Conservation (phyloP, 2,888 invertebrate genomes). For the Anagyrus pseudococci region DNA sequence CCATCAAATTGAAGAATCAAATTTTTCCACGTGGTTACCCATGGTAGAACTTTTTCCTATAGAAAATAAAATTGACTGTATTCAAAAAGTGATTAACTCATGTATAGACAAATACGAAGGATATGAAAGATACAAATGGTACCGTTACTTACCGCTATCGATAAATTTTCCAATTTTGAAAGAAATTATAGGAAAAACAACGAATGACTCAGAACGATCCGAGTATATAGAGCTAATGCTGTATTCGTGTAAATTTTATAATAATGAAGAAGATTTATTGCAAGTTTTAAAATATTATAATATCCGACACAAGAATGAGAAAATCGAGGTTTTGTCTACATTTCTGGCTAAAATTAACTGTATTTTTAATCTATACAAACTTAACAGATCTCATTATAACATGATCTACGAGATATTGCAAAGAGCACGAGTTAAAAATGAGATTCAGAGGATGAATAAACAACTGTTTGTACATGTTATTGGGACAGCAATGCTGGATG, state of each 20-base stretch:
- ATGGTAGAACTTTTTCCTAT: too few relatives aligned
- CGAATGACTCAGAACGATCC: too few relatives aligned
- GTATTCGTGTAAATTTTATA: slow-evolving; percentile 51
- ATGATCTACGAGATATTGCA: slow-evolving; percentile 46
- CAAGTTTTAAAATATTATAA: slow-evolving; percentile 47
- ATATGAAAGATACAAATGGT: too few relatives aligned
- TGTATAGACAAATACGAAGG: too few relatives aligned
- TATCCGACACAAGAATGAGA: slow-evolving; percentile 54
- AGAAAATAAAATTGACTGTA: too few relatives aligned
- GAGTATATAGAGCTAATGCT: slow-evolving; percentile 42
- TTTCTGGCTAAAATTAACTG: not conserved
- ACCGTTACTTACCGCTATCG: too few relatives aligned
- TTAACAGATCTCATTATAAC: slow-evolving; percentile 47
- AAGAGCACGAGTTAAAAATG: slow-evolving; percentile 33
- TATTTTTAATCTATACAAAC: slow-evolving; percentile 39
- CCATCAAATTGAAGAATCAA: too few relatives aligned
- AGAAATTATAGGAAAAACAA: slow-evolving; percentile 2
- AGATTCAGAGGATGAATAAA: not conserved
- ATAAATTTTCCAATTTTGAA: too few relatives aligned
- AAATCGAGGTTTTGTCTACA: not conserved
- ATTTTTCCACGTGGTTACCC: too few relatives aligned
- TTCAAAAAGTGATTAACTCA: too few relatives aligned
- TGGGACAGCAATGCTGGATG: not conserved
- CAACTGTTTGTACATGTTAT: not conserved
- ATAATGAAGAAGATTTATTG: slow-evolving; percentile 47